These are phyloP conservation scores for Epinephelus coioides DNA, from an alignment of 2,797 vertebrate species.

Conservation along the genomic window DNA sequence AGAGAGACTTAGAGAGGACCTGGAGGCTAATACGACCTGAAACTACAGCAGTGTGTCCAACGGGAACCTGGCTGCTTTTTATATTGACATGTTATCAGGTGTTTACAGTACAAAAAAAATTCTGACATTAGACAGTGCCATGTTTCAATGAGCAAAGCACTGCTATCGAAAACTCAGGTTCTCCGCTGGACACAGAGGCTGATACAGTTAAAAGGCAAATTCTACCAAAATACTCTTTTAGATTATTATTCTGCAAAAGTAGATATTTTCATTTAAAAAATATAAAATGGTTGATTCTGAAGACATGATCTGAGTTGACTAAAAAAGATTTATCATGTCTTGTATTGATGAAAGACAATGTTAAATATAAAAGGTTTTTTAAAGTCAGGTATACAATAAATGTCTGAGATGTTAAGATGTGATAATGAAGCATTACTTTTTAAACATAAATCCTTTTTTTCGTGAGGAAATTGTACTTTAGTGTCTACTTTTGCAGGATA, in stretches of 20 bases:
- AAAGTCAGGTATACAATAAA: neutral
- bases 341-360: too few relatives aligned
- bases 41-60: slow-evolving; percentile 49
- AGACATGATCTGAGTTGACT: neutral
- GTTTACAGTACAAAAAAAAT: fast-evolving
- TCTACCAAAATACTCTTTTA: slow-evolving; percentile 20
- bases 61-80: slow-evolving; percentile 4
- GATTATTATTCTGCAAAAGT: slow-evolving; percentile 43
- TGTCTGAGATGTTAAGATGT: neutral
- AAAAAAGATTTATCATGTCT: neutral
- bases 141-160: neutral
- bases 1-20: slow-evolving; percentile 72
- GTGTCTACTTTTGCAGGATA: slow-evolving; percentile 31
- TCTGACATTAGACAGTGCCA: neutral
- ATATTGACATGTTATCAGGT: neutral
- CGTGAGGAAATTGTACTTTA: neutral
- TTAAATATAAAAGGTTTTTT: neutral
- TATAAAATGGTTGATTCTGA: neutral
- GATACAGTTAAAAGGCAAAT: slow-evolving; percentile 22
- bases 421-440: neutral
- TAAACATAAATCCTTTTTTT: too few relatives aligned
- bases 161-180: neutral
- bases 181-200: slow-evolving; percentile 46
- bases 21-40: slow-evolving; percentile 29
- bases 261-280: neutral